Conservation (phyloP, 2,888 invertebrate species). For the Synergus umbraculus region DNA sequence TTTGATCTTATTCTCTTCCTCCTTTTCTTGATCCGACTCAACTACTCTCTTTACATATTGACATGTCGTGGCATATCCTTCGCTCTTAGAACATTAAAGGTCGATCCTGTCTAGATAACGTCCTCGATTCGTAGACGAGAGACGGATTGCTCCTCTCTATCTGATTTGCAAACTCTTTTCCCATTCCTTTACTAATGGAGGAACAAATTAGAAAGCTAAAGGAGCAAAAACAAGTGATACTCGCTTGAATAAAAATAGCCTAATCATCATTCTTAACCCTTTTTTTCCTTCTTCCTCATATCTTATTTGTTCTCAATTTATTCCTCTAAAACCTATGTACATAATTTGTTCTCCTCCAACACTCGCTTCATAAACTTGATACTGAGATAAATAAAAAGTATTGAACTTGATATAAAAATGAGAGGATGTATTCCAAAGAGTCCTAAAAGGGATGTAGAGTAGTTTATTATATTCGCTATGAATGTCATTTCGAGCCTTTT, state of each 20-base stretch:
- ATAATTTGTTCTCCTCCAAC: neutral
- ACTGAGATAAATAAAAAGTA: neutral
- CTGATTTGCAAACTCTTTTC: constrained; percentile 12
- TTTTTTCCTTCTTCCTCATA: too few species aligned
- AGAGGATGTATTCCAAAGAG: neutral
- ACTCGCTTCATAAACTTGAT: neutral
- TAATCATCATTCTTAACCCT: neutral
- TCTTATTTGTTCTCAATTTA: too few species aligned
- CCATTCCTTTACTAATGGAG: neutral
- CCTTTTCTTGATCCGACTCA: constrained; percentile 24
- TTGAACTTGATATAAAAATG: neutral
- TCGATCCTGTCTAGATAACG: constrained; percentile 42
- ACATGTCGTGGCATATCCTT: constrained; percentile 49
- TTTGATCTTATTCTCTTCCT: neutral
- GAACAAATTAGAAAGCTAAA: neutral
- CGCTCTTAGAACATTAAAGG: constrained; percentile 42
- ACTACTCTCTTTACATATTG: constrained; percentile 54
- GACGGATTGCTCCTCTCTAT: constrained; percentile 38
- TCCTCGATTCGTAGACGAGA: constrained; percentile 41
- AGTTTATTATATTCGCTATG: constrained; percentile 40
- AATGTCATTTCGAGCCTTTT: constrained; percentile 36
- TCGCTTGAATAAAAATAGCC: too few species aligned
- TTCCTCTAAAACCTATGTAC: too few species aligned
- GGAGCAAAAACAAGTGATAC: neutral
- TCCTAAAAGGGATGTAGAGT: constrained; percentile 26